Base-by-base conservation (phyloP, 2,797 vertebrate species). In the Eleutherodactylus coqui region DNA sequence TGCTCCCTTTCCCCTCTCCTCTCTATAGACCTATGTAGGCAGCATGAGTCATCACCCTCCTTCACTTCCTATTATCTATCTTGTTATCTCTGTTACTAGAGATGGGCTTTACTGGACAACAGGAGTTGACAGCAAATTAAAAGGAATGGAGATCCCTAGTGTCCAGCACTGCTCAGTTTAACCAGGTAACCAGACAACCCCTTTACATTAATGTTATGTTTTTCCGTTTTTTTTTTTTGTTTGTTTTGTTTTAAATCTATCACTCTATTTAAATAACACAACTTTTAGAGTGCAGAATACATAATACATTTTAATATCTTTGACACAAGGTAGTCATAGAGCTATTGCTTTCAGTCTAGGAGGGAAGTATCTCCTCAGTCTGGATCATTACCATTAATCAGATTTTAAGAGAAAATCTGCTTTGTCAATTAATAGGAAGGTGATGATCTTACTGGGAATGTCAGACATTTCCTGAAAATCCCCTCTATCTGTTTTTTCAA, bases 361-460 rank as follows among this genome's bases (percentile, higher is more conserved):
- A 84, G 45, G 58, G 49, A 43, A 55, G 53, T 29, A 6, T 53
- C 24, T 58, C 5, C 32, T 55, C 34, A 36, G 45, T 67, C 73
- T 38, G 16, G 60, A 43, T 85, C 75, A 79, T 70, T 70, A 70
- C 45, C 5, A 64, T 69, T 78, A 76, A 79, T 79, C 60, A 60
- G 29, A 16, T 79, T 64, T 80, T 14, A 5, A 72, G 51, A 38
- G 24, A 43, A 75, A 75, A 80, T 41, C 84, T 85, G 84, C 38
- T 80, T 64, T 75, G 64, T 72, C 76, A 85, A 79, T 70, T 85
- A 85, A 79, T 72, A 72, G 29, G 49, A 55, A 58, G 49, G 76
- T 85, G 76, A 79, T 58, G 84, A 85, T 85, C 75, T 58, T 78
- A 53, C 83, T 69, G 73, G 67, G 75, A 79, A 49, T 70, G 64